These are phyloP conservation scores for Pantherophis alleghaniensis DNA, from an alignment of 2,797 vertebrate species.

Conservation along the genomic window DNA sequence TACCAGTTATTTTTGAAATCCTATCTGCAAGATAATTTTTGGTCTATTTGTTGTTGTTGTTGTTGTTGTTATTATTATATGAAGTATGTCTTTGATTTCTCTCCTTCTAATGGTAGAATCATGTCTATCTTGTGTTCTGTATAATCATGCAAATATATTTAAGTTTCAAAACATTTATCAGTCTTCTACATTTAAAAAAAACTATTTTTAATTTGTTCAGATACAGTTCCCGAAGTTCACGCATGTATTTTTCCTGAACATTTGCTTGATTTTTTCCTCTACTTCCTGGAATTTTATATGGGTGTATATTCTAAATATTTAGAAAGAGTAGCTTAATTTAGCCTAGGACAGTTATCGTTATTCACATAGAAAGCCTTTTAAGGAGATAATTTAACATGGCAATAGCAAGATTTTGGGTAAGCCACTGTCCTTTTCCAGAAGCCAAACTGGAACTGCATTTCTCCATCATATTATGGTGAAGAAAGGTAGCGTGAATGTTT, in stretches of 20 bases:
- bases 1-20: not conserved
- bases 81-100: not conserved
- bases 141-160: not conserved
- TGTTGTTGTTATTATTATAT: not conserved
- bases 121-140: not conserved
- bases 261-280: conserved; percentile 2
- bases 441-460: not conserved
- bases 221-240: conserved; percentile 6
- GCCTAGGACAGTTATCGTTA: not conserved
- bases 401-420: rapidly evolving
- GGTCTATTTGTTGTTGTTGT: not conserved
- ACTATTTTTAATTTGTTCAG: not conserved
- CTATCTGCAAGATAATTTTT: conserved; percentile 1
- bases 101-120: not conserved
- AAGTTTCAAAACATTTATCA: not conserved
- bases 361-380: conserved; percentile 44
- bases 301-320: conserved; percentile 55
- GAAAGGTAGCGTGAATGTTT: not conserved
- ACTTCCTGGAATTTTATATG: conserved; percentile 40
- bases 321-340: conserved; percentile 32
- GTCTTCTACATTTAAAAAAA: not conserved
- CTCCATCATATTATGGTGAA: not conserved
- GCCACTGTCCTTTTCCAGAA: not conserved
- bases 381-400: not conserved
- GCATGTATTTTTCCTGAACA: not conserved